Conservation (phyloP, 1,140 invertebrate species). For the Glomeris maerens region DNA sequence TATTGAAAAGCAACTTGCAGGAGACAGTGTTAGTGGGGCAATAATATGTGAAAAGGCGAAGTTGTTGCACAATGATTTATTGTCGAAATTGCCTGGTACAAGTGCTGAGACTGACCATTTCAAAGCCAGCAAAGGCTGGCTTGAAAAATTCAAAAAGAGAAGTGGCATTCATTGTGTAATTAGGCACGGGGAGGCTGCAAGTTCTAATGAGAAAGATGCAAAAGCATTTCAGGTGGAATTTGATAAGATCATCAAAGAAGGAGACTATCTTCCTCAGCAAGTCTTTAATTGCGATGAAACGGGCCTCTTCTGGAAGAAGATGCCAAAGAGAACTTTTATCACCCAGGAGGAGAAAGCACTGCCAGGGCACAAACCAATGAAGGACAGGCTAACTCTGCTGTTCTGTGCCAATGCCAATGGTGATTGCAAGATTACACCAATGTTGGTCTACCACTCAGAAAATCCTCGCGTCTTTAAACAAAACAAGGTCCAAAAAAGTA, state of each 20-base stretch:
- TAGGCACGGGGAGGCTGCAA: constrained; percentile 5
- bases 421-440: constrained; percentile 30
- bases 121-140: constrained; percentile 8
- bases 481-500: constrained; percentile 1
- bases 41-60: constrained; percentile 9
- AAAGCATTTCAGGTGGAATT: background rate
- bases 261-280: constrained; percentile 4
- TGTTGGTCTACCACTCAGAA: constrained; percentile 31
- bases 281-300: constrained; percentile 20
- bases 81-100: constrained; percentile 5
- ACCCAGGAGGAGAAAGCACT: constrained; percentile 14
- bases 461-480: constrained; percentile 10
- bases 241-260: constrained; percentile 1
- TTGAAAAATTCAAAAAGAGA: constrained; percentile 10
- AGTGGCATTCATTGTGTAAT: constrained; percentile 9
- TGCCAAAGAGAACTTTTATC: constrained; percentile 16
- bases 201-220: constrained; percentile 1
- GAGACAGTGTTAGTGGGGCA: constrained; percentile 12
- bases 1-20: constrained; percentile 11
- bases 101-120: constrained; percentile 7
- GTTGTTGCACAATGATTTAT: constrained; percentile 5
- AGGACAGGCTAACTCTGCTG: constrained; percentile 33
- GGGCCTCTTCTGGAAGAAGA: constrained; percentile 24
- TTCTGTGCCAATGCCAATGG: constrained; percentile 30
- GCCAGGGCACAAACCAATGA: constrained; percentile 31